Base-by-base conservation (phyloP, 2,888 invertebrate species). In the Standfussiana lucernea region DNA sequence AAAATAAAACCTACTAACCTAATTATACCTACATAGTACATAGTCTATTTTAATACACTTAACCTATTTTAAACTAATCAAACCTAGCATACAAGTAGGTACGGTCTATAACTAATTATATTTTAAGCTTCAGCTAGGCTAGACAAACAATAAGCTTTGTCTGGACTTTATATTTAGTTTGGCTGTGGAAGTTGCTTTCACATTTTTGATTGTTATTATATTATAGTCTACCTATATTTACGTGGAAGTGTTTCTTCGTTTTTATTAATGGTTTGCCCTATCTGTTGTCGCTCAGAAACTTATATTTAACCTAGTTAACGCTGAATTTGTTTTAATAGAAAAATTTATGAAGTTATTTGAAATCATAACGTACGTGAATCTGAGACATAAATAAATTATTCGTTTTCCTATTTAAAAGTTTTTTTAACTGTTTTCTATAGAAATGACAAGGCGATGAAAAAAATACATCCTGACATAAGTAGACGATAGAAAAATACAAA, bases 1-100 rank as follows among this genome's bases (percentile, higher is more conserved):
- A 40, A 40, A 62, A 61, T 75, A 75, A 13, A 40, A 40, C 13
- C 37, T 0, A 40, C 2, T 47, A 40, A 21, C 75, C 18, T 21
- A 0, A 21, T 21, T 13, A 21, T n/a, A n/a, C 15, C 1, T 40
- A 24, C 47, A 3, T 24, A n/a, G n/a, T n/a, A 10, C 37, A 2
- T 18, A n/a, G 10, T 32, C 1, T 32, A 13, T 47, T 37, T 24
- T 21, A 62, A 32, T 35, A 42, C 42, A 35, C 21, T 21, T 40
- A 75, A n/a, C 24, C 7, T n/a, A 62, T 62, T 75, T 75, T 11
- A 35, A 53, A 42, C 18, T 13, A 28, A 47, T 61, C 18, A 40
- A 28, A 47, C 28, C 13, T 15, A n/a, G 56, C 15, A 15, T 45
- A 11, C 15, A 28, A 28, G 28, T 18, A 28, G 28, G 56, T 28